Base-by-base conservation (phyloP, 92 coral and sea anemone species). In the Epizoanthus fatuus region DNA sequence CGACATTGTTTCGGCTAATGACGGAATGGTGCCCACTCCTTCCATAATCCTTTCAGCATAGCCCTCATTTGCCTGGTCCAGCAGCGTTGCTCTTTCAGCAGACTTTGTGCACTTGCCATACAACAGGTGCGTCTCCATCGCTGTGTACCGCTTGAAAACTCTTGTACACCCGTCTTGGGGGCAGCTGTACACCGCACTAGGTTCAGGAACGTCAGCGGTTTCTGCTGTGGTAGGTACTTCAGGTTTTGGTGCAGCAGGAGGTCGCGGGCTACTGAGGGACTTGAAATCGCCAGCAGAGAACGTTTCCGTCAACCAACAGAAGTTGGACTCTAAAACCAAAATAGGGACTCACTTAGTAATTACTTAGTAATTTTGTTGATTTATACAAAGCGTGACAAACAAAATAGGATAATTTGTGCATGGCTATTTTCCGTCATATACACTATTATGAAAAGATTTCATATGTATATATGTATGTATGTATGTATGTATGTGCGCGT, bases 131-230 rank as follows among this genome's bases (percentile, higher is more conserved):
- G 38, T 60, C 16, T 73, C 81, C 49, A 84, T 13, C 40, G 81
- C 87, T 4, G 60, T 8, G 63, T 84, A 70, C 10, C 87, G 88
- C 81, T 59, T 39, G 15, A 73, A 73, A 14, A 72, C 70, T 72
- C 81, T 45, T 14, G 64, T 84, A 65, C 88, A 84, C 62, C 81
- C 88, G 13, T 73, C 88, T 47, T 74, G 74, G 45, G 83, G 68
- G 75, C 88, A 84, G 45, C 88, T 62, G 55, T 49, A 84, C 25
- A 66, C 51, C 25, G 88, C 63, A 74, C n/a, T 51, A 10, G 71
- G 22, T 16, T 63, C 29, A 51, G 38, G 17, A 7, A 51, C 51
- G 68, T 17, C 81, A 49, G 53, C 20, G 37, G 13, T 62, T 32
- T 59, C 52, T 5, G 52, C 37, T 7, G 20, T 25, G 22, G 78